Evolutionary conservation across 2,113 vertebrate species (phyloP), one percentile per base, ranked within the genome.

Genomic region (Penelope pileata): DNA sequence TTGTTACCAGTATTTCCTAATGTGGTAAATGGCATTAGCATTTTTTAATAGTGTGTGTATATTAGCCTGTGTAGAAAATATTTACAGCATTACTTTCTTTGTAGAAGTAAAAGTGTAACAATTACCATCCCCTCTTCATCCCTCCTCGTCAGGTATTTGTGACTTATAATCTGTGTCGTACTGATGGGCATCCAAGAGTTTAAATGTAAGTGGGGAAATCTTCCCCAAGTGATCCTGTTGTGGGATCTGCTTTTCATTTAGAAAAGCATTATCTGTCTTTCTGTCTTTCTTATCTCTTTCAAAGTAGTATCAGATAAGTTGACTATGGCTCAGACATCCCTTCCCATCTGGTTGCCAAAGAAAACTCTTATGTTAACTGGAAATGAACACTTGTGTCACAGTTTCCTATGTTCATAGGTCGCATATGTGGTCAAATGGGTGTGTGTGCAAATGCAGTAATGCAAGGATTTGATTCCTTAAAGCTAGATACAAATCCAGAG

Each of bases 11-110:
- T 79, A 58, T 91, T 91, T 94, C 89, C 66, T 88, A 68, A 17
- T 78, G 79, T 86, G 72, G 78, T 93, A 80, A 91, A 43, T 79
- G 64, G 86, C 64, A 60, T 90, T 59, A 89, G 70, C 38, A 18
- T 83, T 77, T 91, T 70, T 86, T 54, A 93, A 80, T 38, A 50
- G n/a, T 76, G 38, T 38, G 43, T 85, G 18, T 74, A 15, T 56
- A 34, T 69, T 88, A 30, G 21, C 40, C 22, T 62, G 16, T 79
- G 58, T 67, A 82, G 58, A 62, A 73, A 58, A 80, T 63, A 66
- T 10, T 60, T 56, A 34, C 30, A 29, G 2, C 23, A 13, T 54
- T 90, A 23, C 34, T 94, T 85, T 59, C 30, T 83, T 77, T 81
- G 24, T 38, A 60, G 86, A 88, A 21, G 18, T 78, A 90, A 54